These are phyloP conservation scores for Kobus ellipsiprymnus DNA, from an alignment of 2,113 vertebrate species.

Conservation along the genomic window DNA sequence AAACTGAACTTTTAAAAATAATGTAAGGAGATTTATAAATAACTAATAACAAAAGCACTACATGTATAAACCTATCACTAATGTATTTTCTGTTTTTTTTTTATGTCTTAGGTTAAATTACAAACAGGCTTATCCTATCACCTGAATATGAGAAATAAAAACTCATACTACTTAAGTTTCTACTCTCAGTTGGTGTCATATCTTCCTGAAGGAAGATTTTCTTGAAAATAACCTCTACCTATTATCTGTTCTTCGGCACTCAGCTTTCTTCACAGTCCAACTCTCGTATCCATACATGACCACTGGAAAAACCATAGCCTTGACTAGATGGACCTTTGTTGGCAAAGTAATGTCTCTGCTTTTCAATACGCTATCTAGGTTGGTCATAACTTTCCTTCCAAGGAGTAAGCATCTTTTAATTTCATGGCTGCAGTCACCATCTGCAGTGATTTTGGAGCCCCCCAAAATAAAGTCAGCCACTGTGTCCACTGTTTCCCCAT, in stretches of 20 bases:
- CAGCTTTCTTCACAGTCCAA: too few relatives aligned
- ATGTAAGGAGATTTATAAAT: conserved; percentile 10
- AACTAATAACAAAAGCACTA: conserved; percentile 27
- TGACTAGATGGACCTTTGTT: too few relatives aligned
- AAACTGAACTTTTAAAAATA: conserved; percentile 1
- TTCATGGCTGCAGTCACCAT: too few relatives aligned
- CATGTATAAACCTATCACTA: background rate
- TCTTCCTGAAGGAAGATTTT: background rate
- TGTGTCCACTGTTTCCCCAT: too few relatives aligned
- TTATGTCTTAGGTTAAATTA: background rate
- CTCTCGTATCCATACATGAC: too few relatives aligned
- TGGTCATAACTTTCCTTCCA: too few relatives aligned
- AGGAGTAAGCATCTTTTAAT: too few relatives aligned
- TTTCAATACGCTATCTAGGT: too few relatives aligned
- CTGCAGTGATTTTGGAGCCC: too few relatives aligned
- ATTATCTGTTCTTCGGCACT: background rate
- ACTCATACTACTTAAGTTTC: background rate
- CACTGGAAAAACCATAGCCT: too few relatives aligned
- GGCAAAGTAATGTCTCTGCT: too few relatives aligned
- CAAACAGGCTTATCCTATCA: background rate
- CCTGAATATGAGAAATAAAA: background rate
- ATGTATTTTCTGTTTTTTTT: background rate
- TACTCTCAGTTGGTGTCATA: background rate
- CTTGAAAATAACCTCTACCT: background rate
- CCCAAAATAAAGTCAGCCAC: too few relatives aligned